Base-by-base conservation (phyloP, 2,797 vertebrate species). In the Cirrhinus mrigala region DNA sequence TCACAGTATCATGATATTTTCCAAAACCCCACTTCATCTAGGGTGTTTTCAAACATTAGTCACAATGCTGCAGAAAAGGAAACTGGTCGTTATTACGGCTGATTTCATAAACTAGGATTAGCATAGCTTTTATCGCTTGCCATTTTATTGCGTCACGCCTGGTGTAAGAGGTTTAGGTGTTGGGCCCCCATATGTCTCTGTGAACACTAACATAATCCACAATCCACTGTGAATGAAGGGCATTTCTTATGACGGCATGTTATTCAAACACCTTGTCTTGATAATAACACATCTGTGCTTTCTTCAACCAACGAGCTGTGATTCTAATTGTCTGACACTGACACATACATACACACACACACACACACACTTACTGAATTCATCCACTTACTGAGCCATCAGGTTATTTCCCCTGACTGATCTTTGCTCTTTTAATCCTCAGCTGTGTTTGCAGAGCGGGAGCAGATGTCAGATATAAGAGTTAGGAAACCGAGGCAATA, bases 401-500 rank as follows among this genome's bases (percentile, higher is more conserved):
- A 76, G 76, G 80, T 86, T 88, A 87, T 78, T 86, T 86, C 70
- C 87, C 70, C 81, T 50, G 70, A 85, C 84, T 75, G 33, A 82
- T 68, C 70, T 85, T 79, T 84, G 82, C 74, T 68, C 73, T 86
- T 81, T 88, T 88, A 86, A 71, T 87, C 81, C 58, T 86, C 75
- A 85, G 83, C 73, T 66, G 29, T 62, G 33, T 82, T 90, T 84
- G 79, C 87, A 86, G 87, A 92, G 89, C 79, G 91, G 89, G 88
- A 87, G 85, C 90, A 87, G 75, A 91, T 91, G 91, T 92, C 91
- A 92, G 89, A 87, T 64, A 79, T 66, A 56, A 56, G 73, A 82
- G 85, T 73, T 83, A 68, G 33, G 70, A 68, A 79, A 54, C 29
- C 27, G 37, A 56, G 82, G 24, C 78, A 83, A 75, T 84, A 81